phyloP scores from a whole-genome alignment of 2,888 invertebrate species.

The Hirtodrosophila histrioides region DNA sequence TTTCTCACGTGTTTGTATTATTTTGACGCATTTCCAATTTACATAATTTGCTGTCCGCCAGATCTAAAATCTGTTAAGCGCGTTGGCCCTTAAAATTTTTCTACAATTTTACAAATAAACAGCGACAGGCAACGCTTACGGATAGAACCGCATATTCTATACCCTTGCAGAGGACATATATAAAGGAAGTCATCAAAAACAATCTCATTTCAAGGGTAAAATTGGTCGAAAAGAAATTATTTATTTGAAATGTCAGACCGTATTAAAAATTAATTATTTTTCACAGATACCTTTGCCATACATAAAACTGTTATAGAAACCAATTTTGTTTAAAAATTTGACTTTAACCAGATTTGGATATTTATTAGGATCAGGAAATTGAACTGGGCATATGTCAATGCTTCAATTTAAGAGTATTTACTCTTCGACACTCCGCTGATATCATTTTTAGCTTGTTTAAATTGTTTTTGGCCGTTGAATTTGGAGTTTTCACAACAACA shows the following conservation, averaged over 20 bases:
- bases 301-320: too few relatives aligned
- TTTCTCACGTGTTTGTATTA: conserved; percentile 10
- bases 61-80: conserved; percentile 19
- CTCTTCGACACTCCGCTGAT: conserved; percentile 4
- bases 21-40: conserved; percentile 41
- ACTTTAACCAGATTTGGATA: too few relatives aligned
- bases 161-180: background rate
- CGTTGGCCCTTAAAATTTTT: conserved; percentile 36
- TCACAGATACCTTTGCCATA: too few relatives aligned
- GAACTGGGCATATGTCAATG: too few relatives aligned
- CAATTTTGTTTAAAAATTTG: too few relatives aligned
- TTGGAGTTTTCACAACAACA: conserved; percentile 1
- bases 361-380: too few relatives aligned
- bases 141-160: background rate
- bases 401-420: conserved; percentile 3
- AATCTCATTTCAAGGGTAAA: too few relatives aligned
- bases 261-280: too few relatives aligned
- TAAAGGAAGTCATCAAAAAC: too few relatives aligned
- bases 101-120: conserved; percentile 28
- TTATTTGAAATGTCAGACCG: too few relatives aligned
- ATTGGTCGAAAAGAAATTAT: too few relatives aligned
- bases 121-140: background rate
- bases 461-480: conserved; percentile 15
- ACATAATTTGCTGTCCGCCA: conserved; percentile 46
- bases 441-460: conserved; percentile 25